These are phyloP conservation scores for Leptobrachium ailaonicum DNA, from an alignment of 2,113 vertebrate genomes.

Conservation along the genomic window DNA sequence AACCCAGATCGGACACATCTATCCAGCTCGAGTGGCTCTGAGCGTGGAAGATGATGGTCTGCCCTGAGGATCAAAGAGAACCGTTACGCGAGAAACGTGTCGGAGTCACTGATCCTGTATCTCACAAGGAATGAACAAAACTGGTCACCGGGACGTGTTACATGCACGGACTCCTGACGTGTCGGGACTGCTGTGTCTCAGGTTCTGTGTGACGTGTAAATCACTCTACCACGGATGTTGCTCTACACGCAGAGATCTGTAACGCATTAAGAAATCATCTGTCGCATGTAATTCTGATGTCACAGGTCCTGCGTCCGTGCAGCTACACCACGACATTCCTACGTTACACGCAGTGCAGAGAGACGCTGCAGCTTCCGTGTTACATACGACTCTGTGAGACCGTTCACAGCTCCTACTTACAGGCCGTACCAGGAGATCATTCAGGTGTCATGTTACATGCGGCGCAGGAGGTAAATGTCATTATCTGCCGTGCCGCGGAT, in stretches of 20 bases:
- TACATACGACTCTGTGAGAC: too few relatives aligned
- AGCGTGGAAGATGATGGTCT: slow-evolving; percentile 95
- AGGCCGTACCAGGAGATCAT: too few relatives aligned
- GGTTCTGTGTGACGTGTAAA: not conserved
- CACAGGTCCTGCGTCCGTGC: too few relatives aligned
- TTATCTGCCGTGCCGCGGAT: too few relatives aligned
- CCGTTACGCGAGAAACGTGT: slow-evolving; percentile 50
- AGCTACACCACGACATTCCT: too few relatives aligned
- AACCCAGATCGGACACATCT: slow-evolving; percentile 92
- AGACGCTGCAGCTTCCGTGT: not conserved
- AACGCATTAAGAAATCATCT: too few relatives aligned
- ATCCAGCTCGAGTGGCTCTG: slow-evolving; percentile 92
- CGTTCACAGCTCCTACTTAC: too few relatives aligned
- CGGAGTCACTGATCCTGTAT: not conserved
- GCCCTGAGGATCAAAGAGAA: slow-evolving; percentile 77
- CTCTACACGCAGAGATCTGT: too few relatives aligned
- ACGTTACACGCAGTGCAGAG: not conserved
- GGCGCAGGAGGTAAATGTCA: too few relatives aligned
- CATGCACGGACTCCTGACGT: not conserved
- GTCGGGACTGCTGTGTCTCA: not conserved
- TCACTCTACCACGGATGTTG: too few relatives aligned
- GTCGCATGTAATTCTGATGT: too few relatives aligned
- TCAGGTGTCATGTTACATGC: too few relatives aligned
- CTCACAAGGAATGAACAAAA: not conserved
- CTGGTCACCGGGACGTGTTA: not conserved